Base-by-base conservation (phyloP, 2,113 vertebrate genomes). In the Boulengerochromis microlepis region DNA sequence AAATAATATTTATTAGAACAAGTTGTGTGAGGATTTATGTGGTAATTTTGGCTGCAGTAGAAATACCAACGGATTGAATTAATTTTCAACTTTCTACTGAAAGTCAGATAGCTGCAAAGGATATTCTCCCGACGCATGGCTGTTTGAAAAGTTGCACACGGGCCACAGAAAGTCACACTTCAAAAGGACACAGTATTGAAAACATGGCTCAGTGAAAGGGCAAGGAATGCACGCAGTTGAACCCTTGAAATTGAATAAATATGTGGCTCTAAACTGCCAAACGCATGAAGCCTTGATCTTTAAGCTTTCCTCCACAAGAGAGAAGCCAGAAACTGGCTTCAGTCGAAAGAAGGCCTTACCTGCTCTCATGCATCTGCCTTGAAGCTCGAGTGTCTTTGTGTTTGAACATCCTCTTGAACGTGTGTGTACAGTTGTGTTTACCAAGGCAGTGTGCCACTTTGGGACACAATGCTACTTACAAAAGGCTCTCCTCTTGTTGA, bases 181-280 rank as follows among this genome's bases (percentile, higher is more conserved):
- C 57, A 94, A 88, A 90, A 83, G 82, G 54, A 85, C 82, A 47
- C 85, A 8, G 83, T 71, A 84, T 85, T 92, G 71, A 82, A 94
- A 91, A 82, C 85, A 57, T 80, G 35, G 84, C 87, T 87, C 86
- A 10, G 69, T n/a, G 33, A 86, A 85, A 54, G n/a, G 26, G 84
- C 74, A 12, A 86, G 88, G 91, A 89, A 93, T 78, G 74, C 74
- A 93, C 83, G 59, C 81, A 83, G 82, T 12, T 40, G 86, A 93
- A 92, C 82, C 84, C 89, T 86, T 78, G 84, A 93, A 93, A 93
- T 92, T 33, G 84, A 94, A 91, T 87, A 92, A 95, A 93, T 91
- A 78, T 87, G 90, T 88, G 86, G 59, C 84, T 87, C 82, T 40
- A 38, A 93, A 86, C 76, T 78, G 87, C 76, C 84, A 57, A 88